Evolutionary conservation across 2,797 vertebrate genomes (phyloP).

Genomic region (Eospalax fontanierii): DNA sequence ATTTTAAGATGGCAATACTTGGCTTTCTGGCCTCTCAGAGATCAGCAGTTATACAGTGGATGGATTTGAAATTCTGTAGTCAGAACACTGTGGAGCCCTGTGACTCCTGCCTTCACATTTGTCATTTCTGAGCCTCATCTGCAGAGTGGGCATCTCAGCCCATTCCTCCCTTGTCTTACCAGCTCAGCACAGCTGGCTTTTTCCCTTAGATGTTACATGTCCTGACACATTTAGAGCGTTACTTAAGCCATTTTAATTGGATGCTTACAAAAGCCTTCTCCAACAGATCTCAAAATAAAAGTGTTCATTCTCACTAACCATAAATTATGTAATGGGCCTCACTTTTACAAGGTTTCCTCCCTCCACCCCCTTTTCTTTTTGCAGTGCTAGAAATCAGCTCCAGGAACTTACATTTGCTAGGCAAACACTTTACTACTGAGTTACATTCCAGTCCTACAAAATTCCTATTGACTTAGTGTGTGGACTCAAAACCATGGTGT

Average conservation of each 20-base stretch:
- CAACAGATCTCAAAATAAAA: conserved; percentile 14
- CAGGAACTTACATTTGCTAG: background rate
- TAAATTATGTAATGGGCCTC: background rate
- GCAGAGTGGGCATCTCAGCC: background rate
- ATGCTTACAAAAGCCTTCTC: background rate
- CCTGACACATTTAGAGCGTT: conserved; percentile 19
- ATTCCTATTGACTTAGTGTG: background rate
- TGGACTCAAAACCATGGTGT: background rate
- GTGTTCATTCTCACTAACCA: background rate
- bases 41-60: background rate
- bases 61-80: background rate
- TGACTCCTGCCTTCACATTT: background rate
- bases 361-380: background rate
- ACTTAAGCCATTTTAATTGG: conserved; percentile 15
- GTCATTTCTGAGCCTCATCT: background rate
- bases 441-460: background rate
- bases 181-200: background rate
- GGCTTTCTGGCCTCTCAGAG: background rate
- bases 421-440: background rate
- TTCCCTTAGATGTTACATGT: background rate
- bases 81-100: background rate
- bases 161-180: background rate
- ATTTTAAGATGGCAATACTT: background rate
- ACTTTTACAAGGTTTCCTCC: background rate
- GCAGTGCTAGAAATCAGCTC: background rate